Evolutionary conservation across 2,888 invertebrate genomes (phyloP), one percentile per base, ranked within the genome.

Genomic region (Brachypterus glaber): DNA sequence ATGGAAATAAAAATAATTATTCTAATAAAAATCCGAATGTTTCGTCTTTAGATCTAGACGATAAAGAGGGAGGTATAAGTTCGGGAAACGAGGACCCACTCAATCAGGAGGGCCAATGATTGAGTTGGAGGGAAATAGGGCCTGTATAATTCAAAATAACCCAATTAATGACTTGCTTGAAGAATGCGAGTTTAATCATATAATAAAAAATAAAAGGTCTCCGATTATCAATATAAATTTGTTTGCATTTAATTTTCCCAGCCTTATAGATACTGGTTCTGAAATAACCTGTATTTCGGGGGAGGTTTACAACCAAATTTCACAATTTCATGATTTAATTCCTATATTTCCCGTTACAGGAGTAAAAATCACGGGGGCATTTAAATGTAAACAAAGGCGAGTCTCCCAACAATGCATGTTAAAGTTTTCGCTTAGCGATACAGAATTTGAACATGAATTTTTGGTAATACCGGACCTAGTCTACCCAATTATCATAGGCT

Each of bases 281-380:
- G 36, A 36, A 14, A 17, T 36, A n/a, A 36, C 30, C n/a, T 30
- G 30, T 31, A 16, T 36, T 3, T 36, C 36, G 3, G 30, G 30
- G 4, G 36, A 30, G 4, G 30, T 36, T 32, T 36, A 17, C 17
- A 8, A n/a, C 4, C 36, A 36, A 31, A 8, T 36, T n/a, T n/a
- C n/a, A n/a, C n/a, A n/a, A n/a, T n/a, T n/a, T n/a, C n/a, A n/a
- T n/a, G n/a, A n/a, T n/a, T n/a, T n/a, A n/a, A n/a, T n/a, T n/a
- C n/a, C n/a, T n/a, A n/a, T n/a, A n/a, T n/a, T n/a, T n/a, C n/a
- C 4, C n/a, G n/a, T n/a, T n/a, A n/a, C n/a, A n/a, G n/a, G n/a
- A n/a, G n/a, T n/a, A n/a, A n/a, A n/a, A n/a, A 31, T 37, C 13
- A 35, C 33, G 25, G 33, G 37, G 11, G 37, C 33, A 13, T 33